These are phyloP conservation scores for Emberiza fucata DNA, from an alignment of 2,113 vertebrate genomes.

Conservation along the genomic window DNA sequence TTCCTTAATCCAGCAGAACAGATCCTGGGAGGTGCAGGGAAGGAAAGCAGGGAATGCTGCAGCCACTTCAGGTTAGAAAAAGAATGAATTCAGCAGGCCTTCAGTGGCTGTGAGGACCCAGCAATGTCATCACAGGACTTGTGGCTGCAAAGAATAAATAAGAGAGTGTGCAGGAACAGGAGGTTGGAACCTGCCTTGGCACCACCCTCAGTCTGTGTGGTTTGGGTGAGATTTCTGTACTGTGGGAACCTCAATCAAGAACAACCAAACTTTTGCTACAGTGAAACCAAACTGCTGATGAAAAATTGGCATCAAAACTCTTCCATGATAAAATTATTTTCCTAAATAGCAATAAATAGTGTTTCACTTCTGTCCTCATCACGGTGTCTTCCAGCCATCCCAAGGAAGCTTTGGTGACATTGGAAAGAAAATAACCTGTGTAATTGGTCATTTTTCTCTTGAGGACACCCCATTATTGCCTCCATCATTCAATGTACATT, in stretches of 20 bases:
- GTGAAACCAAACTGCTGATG: not conserved
- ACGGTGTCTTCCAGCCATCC: rapidly evolving
- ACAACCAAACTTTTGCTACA: rapidly evolving
- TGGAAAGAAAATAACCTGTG: not conserved
- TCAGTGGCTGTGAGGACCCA: not conserved
- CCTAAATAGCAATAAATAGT: not conserved
- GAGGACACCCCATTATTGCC: not conserved
- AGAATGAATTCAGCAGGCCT: not conserved
- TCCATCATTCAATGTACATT: not conserved
- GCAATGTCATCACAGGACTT: not conserved
- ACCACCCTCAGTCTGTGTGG: not conserved
- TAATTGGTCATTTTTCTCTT: not conserved
- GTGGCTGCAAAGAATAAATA: rapidly evolving
- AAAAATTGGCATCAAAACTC: not conserved
- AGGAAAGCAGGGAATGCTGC: not conserved
- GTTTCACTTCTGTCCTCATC: not conserved
- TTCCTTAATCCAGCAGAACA: not conserved
- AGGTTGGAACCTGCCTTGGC: not conserved
- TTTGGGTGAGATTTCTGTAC: not conserved
- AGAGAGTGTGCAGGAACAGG: not conserved
- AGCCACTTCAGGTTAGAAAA: not conserved
- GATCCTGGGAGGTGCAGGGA: not conserved
- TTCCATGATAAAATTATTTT: not conserved
- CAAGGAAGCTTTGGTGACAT: not conserved
- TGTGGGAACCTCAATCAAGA: not conserved